phyloP scores from a whole-genome alignment of 2,113 vertebrate genomes.

The Aplodontia rufa region DNA sequence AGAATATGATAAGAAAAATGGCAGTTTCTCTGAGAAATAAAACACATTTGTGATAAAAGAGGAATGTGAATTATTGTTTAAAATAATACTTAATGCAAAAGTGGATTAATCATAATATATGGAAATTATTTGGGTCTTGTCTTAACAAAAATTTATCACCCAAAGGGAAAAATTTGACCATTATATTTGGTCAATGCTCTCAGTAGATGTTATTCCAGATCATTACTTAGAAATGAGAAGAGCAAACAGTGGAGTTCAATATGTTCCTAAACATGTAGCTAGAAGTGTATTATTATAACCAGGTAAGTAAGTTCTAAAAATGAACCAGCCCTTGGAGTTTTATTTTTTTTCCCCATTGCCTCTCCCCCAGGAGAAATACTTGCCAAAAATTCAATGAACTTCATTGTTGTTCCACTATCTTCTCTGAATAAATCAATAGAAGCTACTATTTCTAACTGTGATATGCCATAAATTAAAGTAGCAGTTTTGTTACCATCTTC shows the following conservation, averaged over 20 bases:
- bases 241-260: not conserved
- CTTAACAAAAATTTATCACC: not conserved
- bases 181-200: not conserved
- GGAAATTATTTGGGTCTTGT: not conserved
- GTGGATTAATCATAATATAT: not conserved
- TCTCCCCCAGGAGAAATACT: conserved; percentile 28
- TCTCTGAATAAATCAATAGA: conserved; percentile 45
- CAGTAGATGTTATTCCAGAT: not conserved
- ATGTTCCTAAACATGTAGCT: not conserved
- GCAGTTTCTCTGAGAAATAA: not conserved
- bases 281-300: not conserved
- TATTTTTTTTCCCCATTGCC: not conserved
- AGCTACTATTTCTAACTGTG: conserved; percentile 53
- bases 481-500: conserved; percentile 5
- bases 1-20: not conserved
- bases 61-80: not conserved
- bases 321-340: not conserved
- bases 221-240: not conserved
- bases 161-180: not conserved
- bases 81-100: not conserved
- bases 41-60: not conserved
- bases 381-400: conserved; percentile 53
- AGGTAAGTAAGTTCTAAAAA: conserved; percentile 27
- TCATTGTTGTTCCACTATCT: conserved; percentile 44
- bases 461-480: conserved; percentile 28